A percentile compares a stretch with the other conserved stretches of the same genome.
phyloP scores from a whole-genome alignment of 1,140 invertebrate genomes.

The Diachasmimorpha longicaudata region DNA sequence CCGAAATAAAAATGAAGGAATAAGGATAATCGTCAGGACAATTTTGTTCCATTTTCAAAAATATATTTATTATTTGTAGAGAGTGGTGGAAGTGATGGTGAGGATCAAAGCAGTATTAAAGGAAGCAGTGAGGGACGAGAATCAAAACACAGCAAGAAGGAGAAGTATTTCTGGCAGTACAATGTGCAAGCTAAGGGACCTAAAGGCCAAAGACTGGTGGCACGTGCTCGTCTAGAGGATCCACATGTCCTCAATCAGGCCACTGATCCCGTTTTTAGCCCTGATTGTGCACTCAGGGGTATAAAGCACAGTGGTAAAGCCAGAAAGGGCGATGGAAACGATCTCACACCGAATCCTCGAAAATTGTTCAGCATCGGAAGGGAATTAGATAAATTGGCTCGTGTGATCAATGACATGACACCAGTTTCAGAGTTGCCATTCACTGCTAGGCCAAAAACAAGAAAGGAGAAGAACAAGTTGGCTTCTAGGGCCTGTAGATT shows the following conservation, averaged over 20 bases:
- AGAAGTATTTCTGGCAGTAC: conserved; percentile 97
- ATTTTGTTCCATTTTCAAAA: not conserved
- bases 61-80: conserved; percentile 56
- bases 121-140: conserved; percentile 54
- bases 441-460: conserved; percentile 85
- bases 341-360: conserved; percentile 92
- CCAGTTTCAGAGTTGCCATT: conserved; percentile 92
- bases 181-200: conserved; percentile 98
- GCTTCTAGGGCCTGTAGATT: conserved; percentile 93
- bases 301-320: conserved; percentile 95
- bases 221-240: conserved; percentile 84
- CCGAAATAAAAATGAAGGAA: no score
- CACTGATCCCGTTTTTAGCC: conserved; percentile 92
- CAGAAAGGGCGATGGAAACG: conserved; percentile 96
- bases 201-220: conserved; percentile 86
- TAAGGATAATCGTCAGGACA: no score
- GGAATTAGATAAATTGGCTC: conserved; percentile 89
- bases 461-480: conserved; percentile 98
- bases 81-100: conserved; percentile 72
- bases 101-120: conserved; percentile 63
- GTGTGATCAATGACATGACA: conserved; percentile 94
- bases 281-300: conserved; percentile 84
- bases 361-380: conserved; percentile 90
- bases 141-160: conserved; percentile 70
- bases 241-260: conserved; percentile 90